A percentile compares a stretch with the other conserved stretches of the same genome.
These are phyloP conservation scores for Diloba caeruleocephala DNA, from an alignment of 2,888 invertebrate species.

Conservation along the genomic window DNA sequence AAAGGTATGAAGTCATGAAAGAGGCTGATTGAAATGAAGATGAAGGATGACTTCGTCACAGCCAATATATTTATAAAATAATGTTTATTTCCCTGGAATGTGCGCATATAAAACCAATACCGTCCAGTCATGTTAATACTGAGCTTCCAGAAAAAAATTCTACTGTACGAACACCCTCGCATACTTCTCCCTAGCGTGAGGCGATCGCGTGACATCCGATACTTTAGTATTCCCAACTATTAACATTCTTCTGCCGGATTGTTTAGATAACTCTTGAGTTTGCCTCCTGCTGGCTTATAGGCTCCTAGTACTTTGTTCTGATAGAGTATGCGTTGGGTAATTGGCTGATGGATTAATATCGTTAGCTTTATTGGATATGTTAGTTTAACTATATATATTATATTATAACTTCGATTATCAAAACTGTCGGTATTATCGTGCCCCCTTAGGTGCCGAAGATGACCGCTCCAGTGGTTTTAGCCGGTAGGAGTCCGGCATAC, in stretches of 20 bases:
- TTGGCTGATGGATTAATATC: constrained; percentile 38
- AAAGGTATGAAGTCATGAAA: too few species aligned
- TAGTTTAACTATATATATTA: too few species aligned
- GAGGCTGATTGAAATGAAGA: too few species aligned
- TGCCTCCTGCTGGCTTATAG: constrained; percentile 49
- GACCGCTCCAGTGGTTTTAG: too few species aligned
- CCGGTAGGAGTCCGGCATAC: too few species aligned
- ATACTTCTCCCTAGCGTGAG: constrained; percentile 72
- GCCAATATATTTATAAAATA: too few species aligned
- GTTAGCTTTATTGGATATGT: too few species aligned
- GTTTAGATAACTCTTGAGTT: constrained; percentile 78
- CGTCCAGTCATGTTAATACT: constrained; percentile 40
- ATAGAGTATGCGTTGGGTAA: constrained; percentile 35
- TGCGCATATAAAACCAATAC: constrained; percentile 13
- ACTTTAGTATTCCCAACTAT: constrained; percentile 81
- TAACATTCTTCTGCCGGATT: constrained; percentile 86
- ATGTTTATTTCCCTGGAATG: constrained; percentile 7
- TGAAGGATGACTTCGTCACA: too few species aligned
- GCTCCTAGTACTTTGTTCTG: constrained; percentile 45
- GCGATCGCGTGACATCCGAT: constrained; percentile 76
- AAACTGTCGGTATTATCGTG: too few species aligned
- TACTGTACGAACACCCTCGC: constrained; percentile 36
- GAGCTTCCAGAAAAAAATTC: constrained; percentile 37
- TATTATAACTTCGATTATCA: too few species aligned
- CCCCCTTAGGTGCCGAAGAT: too few species aligned